Percentiles rank a stretch among this genome's conserved stretches.
Evolutionary conservation across 23 tunicate genomes (phyloP).

Genomic region (Halocynthia roretzi): DNA sequence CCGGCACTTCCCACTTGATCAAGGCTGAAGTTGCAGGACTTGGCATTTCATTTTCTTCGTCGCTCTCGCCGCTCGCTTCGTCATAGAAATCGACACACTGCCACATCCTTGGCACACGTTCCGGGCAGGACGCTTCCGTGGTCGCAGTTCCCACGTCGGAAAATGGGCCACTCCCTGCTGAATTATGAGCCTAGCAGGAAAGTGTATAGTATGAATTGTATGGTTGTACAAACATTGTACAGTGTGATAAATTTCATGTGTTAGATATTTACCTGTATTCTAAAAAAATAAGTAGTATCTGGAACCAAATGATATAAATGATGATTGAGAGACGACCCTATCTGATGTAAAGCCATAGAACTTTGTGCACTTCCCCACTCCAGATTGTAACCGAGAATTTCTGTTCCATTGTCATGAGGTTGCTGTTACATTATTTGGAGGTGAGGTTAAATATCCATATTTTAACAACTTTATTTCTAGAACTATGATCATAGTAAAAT

Average conservation of each 20-base stretch:
- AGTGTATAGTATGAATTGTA: background rate
- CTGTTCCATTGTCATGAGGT: slow-evolving; percentile 58
- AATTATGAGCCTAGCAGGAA: slow-evolving; percentile 3
- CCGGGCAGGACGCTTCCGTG: slow-evolving; percentile 59
- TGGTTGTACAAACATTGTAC: background rate
- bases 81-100: background rate
- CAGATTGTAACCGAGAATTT: slow-evolving; percentile 31
- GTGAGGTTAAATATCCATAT: too few relatives aligned
- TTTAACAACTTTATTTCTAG: too few relatives aligned
- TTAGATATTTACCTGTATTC: slow-evolving; percentile 34
- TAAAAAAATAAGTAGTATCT: slow-evolving; percentile 36
- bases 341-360: slow-evolving; percentile 18
- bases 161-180: slow-evolving; percentile 38
- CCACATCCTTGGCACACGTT: slow-evolving; percentile 37
- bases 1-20: slow-evolving; percentile 52
- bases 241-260: too few relatives aligned
- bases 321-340: slow-evolving; percentile 21
- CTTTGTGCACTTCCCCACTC: slow-evolving; percentile 40
- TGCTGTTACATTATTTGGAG: slow-evolving; percentile 4
- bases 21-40: background rate
- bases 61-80: background rate
- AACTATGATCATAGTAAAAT: too few relatives aligned
- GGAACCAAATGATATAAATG: slow-evolving; percentile 35
- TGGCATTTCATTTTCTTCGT: slow-evolving; percentile 4
- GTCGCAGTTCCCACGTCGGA: slow-evolving; percentile 52